A percentile compares a stretch with the other conserved stretches of the same genome.
Conservation (phyloP, 2,888 invertebrate genomes). For the Rhingia rostrata region DNA sequence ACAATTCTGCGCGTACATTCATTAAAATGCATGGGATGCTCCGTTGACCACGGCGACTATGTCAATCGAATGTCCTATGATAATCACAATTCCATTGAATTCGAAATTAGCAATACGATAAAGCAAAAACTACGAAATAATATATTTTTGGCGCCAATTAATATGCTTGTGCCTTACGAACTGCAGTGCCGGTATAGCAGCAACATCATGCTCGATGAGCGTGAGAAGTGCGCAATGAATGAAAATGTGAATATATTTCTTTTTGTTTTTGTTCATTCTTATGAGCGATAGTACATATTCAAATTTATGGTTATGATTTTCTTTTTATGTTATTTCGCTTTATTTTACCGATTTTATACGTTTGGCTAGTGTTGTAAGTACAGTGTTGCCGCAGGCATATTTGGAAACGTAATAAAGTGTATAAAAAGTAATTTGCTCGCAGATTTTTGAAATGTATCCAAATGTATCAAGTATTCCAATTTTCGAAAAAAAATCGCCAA, state of each 20-base stretch:
- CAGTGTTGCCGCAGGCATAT: too few species aligned
- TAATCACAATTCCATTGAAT: conserved; percentile 60
- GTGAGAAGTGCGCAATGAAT: conserved; percentile 61
- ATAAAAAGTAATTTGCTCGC: too few species aligned
- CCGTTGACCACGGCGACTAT: conserved; percentile 55
- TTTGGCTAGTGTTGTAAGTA: background rate
- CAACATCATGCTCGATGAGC: conserved; percentile 34
- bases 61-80: conserved; percentile 54
- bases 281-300: conserved; percentile 35
- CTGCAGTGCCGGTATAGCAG: background rate
- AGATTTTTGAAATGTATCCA: too few species aligned
- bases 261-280: conserved; percentile 1
- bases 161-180: conserved; percentile 11
- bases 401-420: too few species aligned
- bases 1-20: background rate
- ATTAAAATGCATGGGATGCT: conserved; percentile 61
- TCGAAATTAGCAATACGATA: conserved; percentile 44
- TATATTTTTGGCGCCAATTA: conserved; percentile 68
- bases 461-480: too few species aligned
- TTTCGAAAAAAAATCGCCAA: too few species aligned
- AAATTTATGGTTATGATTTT: conserved; percentile 53
- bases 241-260: conserved; percentile 23
- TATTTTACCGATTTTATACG: conserved; percentile 42
- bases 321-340: conserved; percentile 24
- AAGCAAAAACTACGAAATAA: background rate